Percentiles rank a stretch among this genome's conserved stretches.
phyloP scores from a whole-genome alignment of 2,797 vertebrate genomes.

The Saxicola maurus region DNA sequence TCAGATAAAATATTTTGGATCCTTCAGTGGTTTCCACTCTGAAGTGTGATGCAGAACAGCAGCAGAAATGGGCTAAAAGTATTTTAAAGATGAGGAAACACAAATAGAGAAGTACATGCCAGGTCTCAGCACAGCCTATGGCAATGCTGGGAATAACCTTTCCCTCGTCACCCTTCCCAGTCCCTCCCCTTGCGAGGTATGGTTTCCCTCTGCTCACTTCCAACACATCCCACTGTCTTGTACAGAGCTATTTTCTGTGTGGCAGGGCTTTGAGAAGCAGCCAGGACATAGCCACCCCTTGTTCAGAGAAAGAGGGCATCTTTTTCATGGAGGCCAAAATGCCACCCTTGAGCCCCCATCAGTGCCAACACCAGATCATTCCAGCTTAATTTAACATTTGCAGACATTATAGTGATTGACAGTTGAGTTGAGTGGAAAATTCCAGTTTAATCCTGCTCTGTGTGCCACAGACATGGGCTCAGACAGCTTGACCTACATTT shows the following conservation, averaged over 20 bases:
- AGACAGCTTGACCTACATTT: conserved; percentile 58
- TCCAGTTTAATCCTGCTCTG: conserved; percentile 31
- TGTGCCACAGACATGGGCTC: conserved; percentile 40
- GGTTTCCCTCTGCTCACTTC: background rate
- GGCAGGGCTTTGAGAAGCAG: background rate
- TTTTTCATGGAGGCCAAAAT: background rate
- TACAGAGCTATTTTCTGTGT: background rate
- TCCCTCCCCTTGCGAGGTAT: accelerated
- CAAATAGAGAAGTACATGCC: accelerated
- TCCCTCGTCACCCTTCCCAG: accelerated
- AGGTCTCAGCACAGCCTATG: accelerated
- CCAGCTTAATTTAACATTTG: conserved; percentile 57
- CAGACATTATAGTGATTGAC: conserved; percentile 45
- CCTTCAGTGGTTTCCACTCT: background rate
- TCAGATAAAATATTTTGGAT: background rate
- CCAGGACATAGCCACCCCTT: background rate
- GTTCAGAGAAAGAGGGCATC: background rate
- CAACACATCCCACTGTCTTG: accelerated
- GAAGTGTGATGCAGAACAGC: background rate
- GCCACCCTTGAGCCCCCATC: background rate
- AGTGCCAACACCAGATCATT: conserved; percentile 17
- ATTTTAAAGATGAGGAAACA: background rate
- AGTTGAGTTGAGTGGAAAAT: conserved; percentile 55
- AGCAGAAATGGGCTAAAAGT: background rate
- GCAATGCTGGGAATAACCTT: background rate